Percentiles rank a stretch among this genome's conserved stretches.
phyloP scores from a whole-genome alignment of 1,140 invertebrate species.

The Archivesica marissinica region DNA sequence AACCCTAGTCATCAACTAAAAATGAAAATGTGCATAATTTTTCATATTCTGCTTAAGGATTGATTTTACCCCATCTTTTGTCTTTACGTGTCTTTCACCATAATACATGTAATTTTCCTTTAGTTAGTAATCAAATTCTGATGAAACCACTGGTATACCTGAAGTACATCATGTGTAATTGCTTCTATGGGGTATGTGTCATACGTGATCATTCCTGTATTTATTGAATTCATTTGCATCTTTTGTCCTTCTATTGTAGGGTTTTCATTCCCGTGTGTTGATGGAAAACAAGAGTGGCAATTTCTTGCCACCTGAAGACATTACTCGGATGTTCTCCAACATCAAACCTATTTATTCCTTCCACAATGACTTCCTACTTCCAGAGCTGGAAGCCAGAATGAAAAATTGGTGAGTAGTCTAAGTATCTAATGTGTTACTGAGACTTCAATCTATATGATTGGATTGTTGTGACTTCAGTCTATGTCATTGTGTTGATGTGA shows the following conservation, averaged over 20 bases:
- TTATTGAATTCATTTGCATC: neutral
- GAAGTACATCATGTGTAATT: no score
- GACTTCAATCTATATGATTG: no score
- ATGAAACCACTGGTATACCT: no score
- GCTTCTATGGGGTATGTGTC: no score
- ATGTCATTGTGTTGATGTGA: no score
- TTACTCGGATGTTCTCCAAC: conserved; percentile 87
- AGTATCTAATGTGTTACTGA: neutral
- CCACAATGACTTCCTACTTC: conserved; percentile 86
- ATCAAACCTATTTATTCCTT: conserved; percentile 86
- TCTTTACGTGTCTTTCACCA: no score
- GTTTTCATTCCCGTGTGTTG: conserved; percentile 85
- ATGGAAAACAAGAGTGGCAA: conserved; percentile 85
- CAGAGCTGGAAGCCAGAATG: conserved; percentile 85
- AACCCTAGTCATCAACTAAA: no score
- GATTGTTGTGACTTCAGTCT: neutral
- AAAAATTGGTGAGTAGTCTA: conserved; percentile 83
- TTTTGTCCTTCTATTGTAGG: conserved; percentile 76
- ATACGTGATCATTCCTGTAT: neutral
- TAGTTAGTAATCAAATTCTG: no score
- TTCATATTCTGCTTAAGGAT: no score
- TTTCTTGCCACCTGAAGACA: conserved; percentile 85
- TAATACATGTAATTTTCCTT: no score
- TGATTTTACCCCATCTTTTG: no score
- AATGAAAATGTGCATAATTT: no score